phyloP scores from a whole-genome alignment of 2,888 invertebrate species.

The Meliscaeva auricollis region DNA sequence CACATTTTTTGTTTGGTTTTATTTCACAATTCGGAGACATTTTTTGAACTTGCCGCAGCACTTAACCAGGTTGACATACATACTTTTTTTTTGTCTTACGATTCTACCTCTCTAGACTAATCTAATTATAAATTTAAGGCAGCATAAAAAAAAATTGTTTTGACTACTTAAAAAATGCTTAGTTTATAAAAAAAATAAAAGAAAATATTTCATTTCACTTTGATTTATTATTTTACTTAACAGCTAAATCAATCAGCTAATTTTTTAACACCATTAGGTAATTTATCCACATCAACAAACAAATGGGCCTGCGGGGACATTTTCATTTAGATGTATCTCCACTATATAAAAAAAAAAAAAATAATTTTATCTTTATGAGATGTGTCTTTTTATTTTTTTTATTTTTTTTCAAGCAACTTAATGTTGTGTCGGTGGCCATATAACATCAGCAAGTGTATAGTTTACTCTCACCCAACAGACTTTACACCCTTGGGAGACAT shows the following conservation, averaged over 20 bases:
- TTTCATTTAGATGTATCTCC: slow-evolving; percentile 7
- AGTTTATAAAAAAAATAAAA: slow-evolving; percentile 45
- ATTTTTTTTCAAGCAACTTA: slow-evolving; percentile 35
- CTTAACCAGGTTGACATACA: slow-evolving; percentile 46
- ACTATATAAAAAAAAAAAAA: neutral
- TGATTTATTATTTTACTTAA: slow-evolving; percentile 70
- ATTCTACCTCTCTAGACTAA: neutral
- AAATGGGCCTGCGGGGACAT: slow-evolving; percentile 41
- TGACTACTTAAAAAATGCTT: slow-evolving; percentile 20
- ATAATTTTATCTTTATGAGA: neutral
- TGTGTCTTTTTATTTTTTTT: slow-evolving; percentile 13
- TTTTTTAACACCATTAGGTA: slow-evolving; percentile 63
- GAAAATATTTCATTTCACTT: slow-evolving; percentile 31
- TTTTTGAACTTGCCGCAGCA: slow-evolving; percentile 62
- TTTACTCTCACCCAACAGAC: slow-evolving; percentile 1
- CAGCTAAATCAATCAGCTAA: slow-evolving; percentile 72
- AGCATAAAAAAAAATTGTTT: slow-evolving; percentile 3
- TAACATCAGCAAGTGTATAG: neutral
- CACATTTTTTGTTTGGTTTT: neutral
- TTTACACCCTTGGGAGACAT: slow-evolving; percentile 56
- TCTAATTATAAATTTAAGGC: slow-evolving; percentile 43
- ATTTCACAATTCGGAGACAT: slow-evolving; percentile 35
- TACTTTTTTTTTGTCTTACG: neutral
- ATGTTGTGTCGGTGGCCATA: neutral
- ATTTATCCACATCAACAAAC: slow-evolving; percentile 63